These are phyloP conservation scores for Apotomis capreana DNA, from an alignment of 2,888 invertebrate genomes.

Conservation along the genomic window DNA sequence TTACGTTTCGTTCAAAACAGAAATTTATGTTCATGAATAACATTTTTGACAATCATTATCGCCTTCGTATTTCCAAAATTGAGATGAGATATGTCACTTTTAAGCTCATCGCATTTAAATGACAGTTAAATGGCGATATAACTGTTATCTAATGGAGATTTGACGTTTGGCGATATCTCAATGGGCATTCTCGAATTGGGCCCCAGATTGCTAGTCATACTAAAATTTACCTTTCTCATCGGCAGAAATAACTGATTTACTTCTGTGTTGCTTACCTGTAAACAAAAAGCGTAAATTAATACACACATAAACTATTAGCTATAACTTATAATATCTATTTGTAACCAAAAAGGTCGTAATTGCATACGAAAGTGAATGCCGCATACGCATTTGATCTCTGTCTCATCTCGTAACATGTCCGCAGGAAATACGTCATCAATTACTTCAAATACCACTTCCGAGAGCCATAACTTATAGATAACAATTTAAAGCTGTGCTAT, in stretches of 20 bases:
- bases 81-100: no score
- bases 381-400: not conserved
- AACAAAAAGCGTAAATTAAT: constrained; percentile 17
- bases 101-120: no score
- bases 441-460: constrained; percentile 26
- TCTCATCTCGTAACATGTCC: constrained; percentile 23
- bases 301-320: constrained; percentile 2
- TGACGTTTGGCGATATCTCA: no score
- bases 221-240: not conserved
- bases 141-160: no score
- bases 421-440: constrained; percentile 28
- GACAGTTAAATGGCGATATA: no score
- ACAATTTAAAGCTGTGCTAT: constrained; percentile 13
- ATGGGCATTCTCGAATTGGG: no score
- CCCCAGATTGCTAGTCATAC: not conserved
- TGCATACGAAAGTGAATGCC: not conserved
- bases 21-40: no score
- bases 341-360: constrained; percentile 3
- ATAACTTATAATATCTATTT: not conserved
- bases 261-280: constrained; percentile 21
- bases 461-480: constrained; percentile 18
- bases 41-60: no score
- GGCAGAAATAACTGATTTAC: not conserved
- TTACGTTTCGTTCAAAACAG: no score
- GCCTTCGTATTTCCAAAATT: no score